Percentiles rank a stretch among this genome's conserved stretches.
Conservation (phyloP, 2,888 invertebrate species). For the Yponomeuta plumbellus region DNA sequence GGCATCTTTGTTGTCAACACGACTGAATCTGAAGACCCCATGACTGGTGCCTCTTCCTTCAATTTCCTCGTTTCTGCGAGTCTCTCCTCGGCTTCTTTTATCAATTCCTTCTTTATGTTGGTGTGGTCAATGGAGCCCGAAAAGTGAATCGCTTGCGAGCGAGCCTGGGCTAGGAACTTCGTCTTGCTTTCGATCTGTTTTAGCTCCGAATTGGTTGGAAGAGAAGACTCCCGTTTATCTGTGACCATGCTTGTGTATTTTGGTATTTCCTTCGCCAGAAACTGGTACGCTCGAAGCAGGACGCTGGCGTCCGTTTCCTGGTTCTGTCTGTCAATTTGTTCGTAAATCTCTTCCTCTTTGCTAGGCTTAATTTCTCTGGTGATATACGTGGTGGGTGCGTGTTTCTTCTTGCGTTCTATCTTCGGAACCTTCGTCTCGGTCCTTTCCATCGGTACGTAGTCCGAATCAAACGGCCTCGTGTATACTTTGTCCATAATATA, state of each 20-base stretch:
- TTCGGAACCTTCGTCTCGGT: not conserved
- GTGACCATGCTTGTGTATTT: not conserved
- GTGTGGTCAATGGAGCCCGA: not conserved
- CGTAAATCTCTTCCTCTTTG: not conserved
- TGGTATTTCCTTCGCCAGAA: not conserved
- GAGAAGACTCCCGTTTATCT: not conserved
- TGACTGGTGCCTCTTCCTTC: too few relatives aligned
- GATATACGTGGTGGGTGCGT: not conserved
- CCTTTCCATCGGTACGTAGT: not conserved
- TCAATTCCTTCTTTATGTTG: not conserved
- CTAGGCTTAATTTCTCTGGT: not conserved
- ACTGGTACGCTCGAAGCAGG: not conserved
- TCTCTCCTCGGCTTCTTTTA: not conserved
- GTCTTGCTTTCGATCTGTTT: not conserved
- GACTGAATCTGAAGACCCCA: not conserved
- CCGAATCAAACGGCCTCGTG: not conserved
- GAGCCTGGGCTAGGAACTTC: not conserved
- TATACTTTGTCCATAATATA: not conserved
- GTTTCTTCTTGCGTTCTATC: not conserved
- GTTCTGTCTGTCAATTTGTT: not conserved
- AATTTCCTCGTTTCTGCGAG: not conserved
- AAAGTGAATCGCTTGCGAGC: not conserved
- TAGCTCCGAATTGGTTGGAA: not conserved
- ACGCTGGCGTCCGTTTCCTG: not conserved
- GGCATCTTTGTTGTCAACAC: not conserved